Evolutionary conservation across 2,888 invertebrate species (phyloP), one percentile per base, ranked within the genome.

Genomic region (Parnassius orleans): DNA sequence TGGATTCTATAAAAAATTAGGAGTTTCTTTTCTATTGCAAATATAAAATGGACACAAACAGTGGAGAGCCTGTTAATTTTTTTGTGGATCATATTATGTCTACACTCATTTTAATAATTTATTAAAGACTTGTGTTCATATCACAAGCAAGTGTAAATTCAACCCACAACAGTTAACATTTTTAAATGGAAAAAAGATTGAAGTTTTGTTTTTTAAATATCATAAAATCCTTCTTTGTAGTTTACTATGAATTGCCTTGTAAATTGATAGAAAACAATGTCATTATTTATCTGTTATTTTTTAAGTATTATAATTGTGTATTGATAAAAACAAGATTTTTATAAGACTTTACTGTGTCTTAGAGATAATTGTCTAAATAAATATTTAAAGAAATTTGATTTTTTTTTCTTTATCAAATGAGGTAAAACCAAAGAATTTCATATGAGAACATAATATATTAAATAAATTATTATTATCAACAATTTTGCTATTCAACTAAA

Each of bases 351-450:
- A 52, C 10, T 33, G 41, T 51, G 9, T 33, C 3, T 52, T 52
- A 19, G n/a, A 41, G 9, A 57, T 51, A 3, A 24, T 42, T 57
- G 12, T 43, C 58, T 58, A 3, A 58, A 58, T 58, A 58, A 58
- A 58, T 52, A 33, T 44, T 24, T 19, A 57, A 43, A n/a, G 10
- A 52, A 24, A 12, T 42, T 2, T 9, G 2, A 1, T 10, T 12
- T 15, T 51, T 42, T 51, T 51, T 57, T 42, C 50, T 51, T 9
- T 51, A 15, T 14, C 19, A 7, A 24, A 7, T 33, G 7, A 3
- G 33, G 33, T 33, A 33, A 33, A 33, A 33, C 33, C 33, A 33
- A 33, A 33, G 33, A 33, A 33, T 33, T 33, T 33, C 33, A 33
- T 33, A 33, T 33, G 33, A 33, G 33, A 33, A 33, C 33, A 33